Percentiles rank a stretch among this genome's conserved stretches.
Conservation (phyloP, 1,140 invertebrate genomes). For the Drosophila varians region DNA sequence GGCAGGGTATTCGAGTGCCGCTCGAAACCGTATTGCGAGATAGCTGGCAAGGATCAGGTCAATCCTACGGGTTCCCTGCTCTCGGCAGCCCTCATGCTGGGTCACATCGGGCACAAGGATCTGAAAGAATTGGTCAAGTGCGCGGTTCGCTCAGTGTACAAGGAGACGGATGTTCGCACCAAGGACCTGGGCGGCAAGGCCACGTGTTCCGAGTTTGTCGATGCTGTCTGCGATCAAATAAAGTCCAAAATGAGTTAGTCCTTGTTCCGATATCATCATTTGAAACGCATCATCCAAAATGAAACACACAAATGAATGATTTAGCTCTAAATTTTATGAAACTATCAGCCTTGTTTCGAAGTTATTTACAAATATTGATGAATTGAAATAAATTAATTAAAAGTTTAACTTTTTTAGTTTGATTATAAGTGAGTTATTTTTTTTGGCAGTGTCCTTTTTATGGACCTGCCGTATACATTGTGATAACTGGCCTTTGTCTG, state of each 20-base stretch:
- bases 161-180: conserved; percentile 54
- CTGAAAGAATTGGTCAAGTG: conserved; percentile 25
- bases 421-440: background rate
- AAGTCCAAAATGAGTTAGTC: background rate
- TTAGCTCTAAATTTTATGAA: background rate
- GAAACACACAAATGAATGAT: too few relatives aligned
- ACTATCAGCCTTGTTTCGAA: too few relatives aligned
- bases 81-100: conserved; percentile 40
- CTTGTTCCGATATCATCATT: background rate
- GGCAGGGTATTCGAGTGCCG: conserved; percentile 41
- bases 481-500: conserved; percentile 13
- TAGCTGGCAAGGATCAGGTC: conserved; percentile 38
- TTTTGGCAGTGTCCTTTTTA: background rate
- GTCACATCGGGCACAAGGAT: conserved; percentile 9
- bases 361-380: background rate
- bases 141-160: conserved; percentile 37
- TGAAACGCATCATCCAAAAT: background rate
- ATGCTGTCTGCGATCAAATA: conserved; percentile 43
- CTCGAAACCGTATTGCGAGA: background rate
- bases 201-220: conserved; percentile 52
- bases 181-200: conserved; percentile 45
- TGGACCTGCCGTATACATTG: conserved; percentile 3
- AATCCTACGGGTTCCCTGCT: conserved; percentile 66
- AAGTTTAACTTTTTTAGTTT: background rate
- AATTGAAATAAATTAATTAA: too few relatives aligned